These are phyloP conservation scores for Notarius quadriscutis DNA, from an alignment of 2,113 vertebrate genomes.

Conservation along the genomic window DNA sequence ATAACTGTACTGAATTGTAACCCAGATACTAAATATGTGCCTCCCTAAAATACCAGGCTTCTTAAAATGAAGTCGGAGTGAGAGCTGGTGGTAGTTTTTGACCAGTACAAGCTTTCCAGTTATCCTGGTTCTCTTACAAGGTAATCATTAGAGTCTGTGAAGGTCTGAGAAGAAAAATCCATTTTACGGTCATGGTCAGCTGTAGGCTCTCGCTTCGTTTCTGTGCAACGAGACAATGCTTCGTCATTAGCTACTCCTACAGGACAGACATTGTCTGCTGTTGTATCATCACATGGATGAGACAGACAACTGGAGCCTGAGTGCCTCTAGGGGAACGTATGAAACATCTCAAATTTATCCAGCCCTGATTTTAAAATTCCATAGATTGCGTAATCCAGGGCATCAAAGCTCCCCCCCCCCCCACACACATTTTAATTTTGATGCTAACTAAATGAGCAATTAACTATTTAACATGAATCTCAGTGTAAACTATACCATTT, in stretches of 20 bases:
- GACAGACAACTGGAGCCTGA: background rate
- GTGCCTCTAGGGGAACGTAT: conserved; percentile 22
- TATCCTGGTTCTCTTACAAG: background rate
- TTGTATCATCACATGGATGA: background rate
- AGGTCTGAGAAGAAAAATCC: background rate
- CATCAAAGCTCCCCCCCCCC: background rate
- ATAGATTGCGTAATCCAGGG: background rate
- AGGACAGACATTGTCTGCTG: background rate
- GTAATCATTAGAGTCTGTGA: background rate
- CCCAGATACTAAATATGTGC: background rate
- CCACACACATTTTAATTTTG: background rate
- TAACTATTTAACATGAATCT: background rate
- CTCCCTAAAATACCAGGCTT: background rate
- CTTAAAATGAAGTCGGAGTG: background rate
- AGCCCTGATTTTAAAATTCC: conserved; percentile 5
- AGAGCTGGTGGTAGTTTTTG: background rate
- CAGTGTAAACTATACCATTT: background rate
- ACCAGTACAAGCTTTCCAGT: background rate
- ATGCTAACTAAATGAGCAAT: background rate
- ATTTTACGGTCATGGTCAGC: background rate
- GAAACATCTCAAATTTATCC: conserved; percentile 5
- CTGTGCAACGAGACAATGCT: background rate
- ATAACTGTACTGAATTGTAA: background rate
- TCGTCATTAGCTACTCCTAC: conserved; percentile 28
- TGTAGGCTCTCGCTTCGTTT: background rate